Conservation (phyloP, 2,888 invertebrate species). For the Acheta domesticus region DNA sequence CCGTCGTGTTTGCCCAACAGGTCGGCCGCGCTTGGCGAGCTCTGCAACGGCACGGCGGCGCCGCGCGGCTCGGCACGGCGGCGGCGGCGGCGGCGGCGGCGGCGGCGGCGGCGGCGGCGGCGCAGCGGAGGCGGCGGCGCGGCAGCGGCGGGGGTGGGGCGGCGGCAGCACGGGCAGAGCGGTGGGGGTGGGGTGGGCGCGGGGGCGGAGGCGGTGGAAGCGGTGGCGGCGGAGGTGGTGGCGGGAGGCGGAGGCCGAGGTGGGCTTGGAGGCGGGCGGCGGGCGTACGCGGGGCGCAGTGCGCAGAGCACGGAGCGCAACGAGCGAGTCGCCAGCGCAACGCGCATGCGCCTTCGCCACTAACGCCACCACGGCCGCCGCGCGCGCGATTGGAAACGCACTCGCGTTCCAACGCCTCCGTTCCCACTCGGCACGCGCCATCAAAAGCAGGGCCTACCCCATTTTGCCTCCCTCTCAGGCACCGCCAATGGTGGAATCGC, state of each 20-base stretch:
- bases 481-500: no score
- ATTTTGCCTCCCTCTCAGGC: no score
- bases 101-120: no score
- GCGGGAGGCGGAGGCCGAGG: no score
- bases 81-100: no score
- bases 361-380: neutral
- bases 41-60: neutral
- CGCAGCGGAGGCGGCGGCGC: no score
- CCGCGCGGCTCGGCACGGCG: neutral
- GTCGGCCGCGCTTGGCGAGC: conserved; percentile 18
- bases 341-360: neutral
- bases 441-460: no score
- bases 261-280: neutral
- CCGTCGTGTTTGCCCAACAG: neutral
- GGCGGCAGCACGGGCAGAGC: no score
- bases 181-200: no score
- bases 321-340: neutral
- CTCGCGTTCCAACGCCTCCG: neutral
- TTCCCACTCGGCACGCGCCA: neutral
- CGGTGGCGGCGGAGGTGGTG: no score
- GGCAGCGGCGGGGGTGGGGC: no score
- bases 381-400: neutral
- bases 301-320: neutral
- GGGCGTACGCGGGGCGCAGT: neutral
- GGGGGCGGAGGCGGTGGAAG: no score